Percentiles rank a stretch among this genome's conserved stretches.
These are phyloP conservation scores for Sylvia atricapilla DNA, from an alignment of 2,113 vertebrate genomes.

Conservation along the genomic window DNA sequence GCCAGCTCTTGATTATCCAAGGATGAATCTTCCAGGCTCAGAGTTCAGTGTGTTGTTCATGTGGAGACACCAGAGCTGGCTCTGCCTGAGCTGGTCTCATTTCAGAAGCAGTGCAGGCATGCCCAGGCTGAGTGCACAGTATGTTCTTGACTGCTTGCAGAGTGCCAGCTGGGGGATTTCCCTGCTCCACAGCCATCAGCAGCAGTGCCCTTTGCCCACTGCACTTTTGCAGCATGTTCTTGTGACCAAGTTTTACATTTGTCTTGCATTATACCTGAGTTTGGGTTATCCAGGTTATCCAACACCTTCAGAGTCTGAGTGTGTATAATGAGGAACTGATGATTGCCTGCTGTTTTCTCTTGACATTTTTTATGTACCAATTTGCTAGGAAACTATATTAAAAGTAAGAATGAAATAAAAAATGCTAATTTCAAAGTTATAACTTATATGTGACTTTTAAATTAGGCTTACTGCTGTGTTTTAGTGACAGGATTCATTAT, in stretches of 20 bases:
- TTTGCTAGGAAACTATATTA: not conserved
- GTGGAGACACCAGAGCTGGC: accelerated
- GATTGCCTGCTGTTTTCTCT: slow-evolving; percentile 1
- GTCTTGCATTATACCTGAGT: not conserved
- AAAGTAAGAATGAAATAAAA: not conserved
- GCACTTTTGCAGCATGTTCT: not conserved
- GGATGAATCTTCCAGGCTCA: not conserved
- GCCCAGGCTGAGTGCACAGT: not conserved
- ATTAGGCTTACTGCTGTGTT: slow-evolving; percentile 23
- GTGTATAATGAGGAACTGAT: not conserved
- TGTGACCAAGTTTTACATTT: not conserved
- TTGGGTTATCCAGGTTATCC: not conserved
- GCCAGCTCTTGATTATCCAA: not conserved
- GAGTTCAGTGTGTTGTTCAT: not conserved
- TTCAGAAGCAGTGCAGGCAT: not conserved
- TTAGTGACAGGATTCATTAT: slow-evolving; percentile 35
- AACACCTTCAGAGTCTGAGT: not conserved
- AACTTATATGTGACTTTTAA: not conserved
- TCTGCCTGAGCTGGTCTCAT: not conserved
- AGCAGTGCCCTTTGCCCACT: not conserved
- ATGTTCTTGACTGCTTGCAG: not conserved
- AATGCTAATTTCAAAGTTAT: slow-evolving; percentile 14
- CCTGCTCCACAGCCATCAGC: not conserved
- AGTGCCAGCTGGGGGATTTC: not conserved
- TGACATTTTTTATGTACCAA: not conserved